phyloP scores from a whole-genome alignment of 1,140 invertebrate genomes.

The Drosophila takahashii region DNA sequence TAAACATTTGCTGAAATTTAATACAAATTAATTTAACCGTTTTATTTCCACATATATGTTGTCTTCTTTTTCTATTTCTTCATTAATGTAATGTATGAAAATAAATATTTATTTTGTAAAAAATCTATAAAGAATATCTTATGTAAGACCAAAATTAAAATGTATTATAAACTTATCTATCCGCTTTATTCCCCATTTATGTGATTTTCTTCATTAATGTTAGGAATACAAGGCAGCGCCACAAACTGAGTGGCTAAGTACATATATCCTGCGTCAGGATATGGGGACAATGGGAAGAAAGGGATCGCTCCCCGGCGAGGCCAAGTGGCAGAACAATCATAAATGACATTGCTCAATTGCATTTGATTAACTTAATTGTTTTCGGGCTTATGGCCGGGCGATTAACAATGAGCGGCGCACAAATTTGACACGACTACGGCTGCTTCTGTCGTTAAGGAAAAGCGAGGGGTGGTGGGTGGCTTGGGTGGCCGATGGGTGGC shows the following conservation, averaged over 20 bases:
- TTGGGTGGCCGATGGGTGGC: neutral
- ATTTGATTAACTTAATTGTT: conserved; percentile 83
- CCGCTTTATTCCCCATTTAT: too few species aligned
- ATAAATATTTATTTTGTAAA: too few species aligned
- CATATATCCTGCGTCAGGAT: conserved; percentile 5
- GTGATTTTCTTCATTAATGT: neutral
- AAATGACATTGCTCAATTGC: conserved; percentile 83
- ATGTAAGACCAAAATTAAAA: too few species aligned
- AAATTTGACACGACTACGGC: conserved; percentile 69
- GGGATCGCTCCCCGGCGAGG: conserved; percentile 23
- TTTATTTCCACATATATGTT: too few species aligned
- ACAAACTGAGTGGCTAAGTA: neutral
- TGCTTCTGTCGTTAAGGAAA: conserved; percentile 54
- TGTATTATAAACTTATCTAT: too few species aligned
- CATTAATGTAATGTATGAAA: too few species aligned
- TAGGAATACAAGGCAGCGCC: neutral
- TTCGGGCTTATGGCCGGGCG: conserved; percentile 72
- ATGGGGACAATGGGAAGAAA: conserved; percentile 20
- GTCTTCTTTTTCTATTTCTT: too few species aligned
- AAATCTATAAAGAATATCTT: too few species aligned
- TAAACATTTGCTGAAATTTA: too few species aligned
- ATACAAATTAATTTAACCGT: too few species aligned
- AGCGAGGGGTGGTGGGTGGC: conserved; percentile 20
- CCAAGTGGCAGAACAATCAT: conserved; percentile 71
- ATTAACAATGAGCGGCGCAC: conserved; percentile 76